These are phyloP conservation scores for Chunga burmeisteri DNA, from an alignment of 2,113 vertebrate species.

Conservation along the genomic window DNA sequence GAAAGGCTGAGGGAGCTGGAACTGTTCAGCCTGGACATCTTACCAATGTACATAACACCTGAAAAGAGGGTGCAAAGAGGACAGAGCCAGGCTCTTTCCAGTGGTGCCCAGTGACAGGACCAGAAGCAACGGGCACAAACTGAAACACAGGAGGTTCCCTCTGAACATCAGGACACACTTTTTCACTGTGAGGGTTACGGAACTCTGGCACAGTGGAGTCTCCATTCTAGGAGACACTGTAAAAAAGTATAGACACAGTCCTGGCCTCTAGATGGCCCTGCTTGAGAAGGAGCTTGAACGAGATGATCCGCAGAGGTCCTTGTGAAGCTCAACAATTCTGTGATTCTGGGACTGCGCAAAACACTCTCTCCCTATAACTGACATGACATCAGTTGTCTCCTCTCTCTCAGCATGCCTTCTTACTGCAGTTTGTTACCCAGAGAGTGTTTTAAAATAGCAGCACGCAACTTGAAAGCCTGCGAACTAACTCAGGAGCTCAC, in stretches of 20 bases:
- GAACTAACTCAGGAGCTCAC: neutral
- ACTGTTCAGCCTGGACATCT: neutral
- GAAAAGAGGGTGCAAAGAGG: neutral
- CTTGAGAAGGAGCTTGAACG: neutral
- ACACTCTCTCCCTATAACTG: neutral
- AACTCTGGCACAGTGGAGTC: neutral
- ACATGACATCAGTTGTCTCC: neutral
- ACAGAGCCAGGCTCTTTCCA: neutral
- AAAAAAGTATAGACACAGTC: too few relatives aligned
- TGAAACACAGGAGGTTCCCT: neutral
- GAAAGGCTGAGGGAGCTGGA: neutral
- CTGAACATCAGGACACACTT: neutral
- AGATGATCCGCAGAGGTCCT: neutral
- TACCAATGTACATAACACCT: neutral
- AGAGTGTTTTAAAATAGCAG: neutral
- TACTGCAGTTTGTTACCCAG: neutral
- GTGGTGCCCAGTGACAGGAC: neutral
- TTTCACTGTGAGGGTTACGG: neutral
- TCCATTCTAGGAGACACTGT: neutral
- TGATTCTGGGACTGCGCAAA: neutral
- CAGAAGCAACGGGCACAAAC: neutral
- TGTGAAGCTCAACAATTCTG: neutral
- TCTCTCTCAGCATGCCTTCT: neutral
- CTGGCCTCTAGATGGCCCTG: neutral
- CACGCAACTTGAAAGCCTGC: neutral